Evolutionary conservation across 2,888 invertebrate genomes (phyloP).

Genomic region (Alsophila aescularia): DNA sequence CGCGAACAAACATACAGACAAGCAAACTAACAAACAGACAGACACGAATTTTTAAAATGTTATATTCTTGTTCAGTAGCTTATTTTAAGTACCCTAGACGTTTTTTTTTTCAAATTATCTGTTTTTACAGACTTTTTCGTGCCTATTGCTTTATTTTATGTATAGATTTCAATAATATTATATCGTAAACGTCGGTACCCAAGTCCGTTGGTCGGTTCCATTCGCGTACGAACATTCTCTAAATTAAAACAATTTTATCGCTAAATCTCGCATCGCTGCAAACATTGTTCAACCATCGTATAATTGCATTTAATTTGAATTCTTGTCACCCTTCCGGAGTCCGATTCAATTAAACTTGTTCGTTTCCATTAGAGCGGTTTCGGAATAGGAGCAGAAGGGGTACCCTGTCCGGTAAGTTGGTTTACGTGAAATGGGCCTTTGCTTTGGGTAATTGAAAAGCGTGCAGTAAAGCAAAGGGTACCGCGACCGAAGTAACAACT

Average conservation of each 20-base stretch:
- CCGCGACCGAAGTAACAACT: too few relatives aligned
- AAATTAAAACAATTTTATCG: conserved; percentile 25
- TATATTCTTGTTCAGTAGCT: too few relatives aligned
- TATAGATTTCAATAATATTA: too few relatives aligned
- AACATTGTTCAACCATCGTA: conserved; percentile 41
- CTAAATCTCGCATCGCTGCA: conserved; percentile 24
- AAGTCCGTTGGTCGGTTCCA: too few relatives aligned
- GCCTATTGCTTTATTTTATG: too few relatives aligned
- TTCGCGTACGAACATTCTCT: conserved; percentile 1
- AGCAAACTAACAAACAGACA: too few relatives aligned
- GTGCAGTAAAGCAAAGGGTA: conserved; percentile 1
- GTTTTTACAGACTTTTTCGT: too few relatives aligned
- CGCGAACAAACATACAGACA: too few relatives aligned
- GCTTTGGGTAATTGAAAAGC: conserved; percentile 6
- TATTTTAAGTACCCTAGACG: too few relatives aligned
- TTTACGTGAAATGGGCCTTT: not conserved
- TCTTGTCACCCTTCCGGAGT: conserved; percentile 63
- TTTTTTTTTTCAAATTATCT: too few relatives aligned
- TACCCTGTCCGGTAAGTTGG: conserved; percentile 28
- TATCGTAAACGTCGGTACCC: too few relatives aligned
- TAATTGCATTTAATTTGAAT: conserved; percentile 67
- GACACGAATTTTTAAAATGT: too few relatives aligned
- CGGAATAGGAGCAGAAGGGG: conserved; percentile 44
- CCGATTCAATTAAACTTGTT: conserved; percentile 76
- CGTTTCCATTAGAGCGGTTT: conserved; percentile 63